Evolutionary conservation across 2,888 invertebrate species (phyloP).

Genomic region (Taphrorychus bicolor): DNA sequence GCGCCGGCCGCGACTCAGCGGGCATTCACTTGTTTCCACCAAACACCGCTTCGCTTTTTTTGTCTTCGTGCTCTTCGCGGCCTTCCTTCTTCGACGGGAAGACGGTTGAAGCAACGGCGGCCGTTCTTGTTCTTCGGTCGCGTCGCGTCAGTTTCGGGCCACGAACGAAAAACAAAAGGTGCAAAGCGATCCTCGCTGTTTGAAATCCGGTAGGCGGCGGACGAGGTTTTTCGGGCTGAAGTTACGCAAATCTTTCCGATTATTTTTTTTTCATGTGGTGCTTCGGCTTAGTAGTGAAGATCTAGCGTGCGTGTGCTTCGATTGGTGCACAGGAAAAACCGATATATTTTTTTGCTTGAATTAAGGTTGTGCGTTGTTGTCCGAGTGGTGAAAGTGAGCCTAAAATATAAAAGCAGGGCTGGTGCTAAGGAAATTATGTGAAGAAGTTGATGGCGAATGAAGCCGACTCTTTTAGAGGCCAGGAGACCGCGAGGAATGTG

Average conservation of each 20-base stretch:
- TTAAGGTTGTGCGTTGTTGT: neutral
- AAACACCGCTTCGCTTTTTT: slow-evolving; percentile 27
- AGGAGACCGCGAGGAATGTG: slow-evolving; percentile 37
- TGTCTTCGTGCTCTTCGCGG: slow-evolving; percentile 34
- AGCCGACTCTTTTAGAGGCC: slow-evolving; percentile 15
- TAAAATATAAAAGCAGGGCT: slow-evolving; percentile 11
- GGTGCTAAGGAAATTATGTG: slow-evolving; percentile 24
- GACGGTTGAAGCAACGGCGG: slow-evolving; percentile 21
- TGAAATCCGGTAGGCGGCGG: slow-evolving; percentile 22
- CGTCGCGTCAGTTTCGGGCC: slow-evolving; percentile 23
- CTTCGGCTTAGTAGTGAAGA: neutral
- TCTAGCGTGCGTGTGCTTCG: too few relatives aligned
- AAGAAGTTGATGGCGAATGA: slow-evolving; percentile 17
- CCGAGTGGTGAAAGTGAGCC: slow-evolving; percentile 30
- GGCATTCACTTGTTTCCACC: slow-evolving; percentile 35
- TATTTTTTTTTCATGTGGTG: too few relatives aligned
- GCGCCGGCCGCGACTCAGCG: slow-evolving; percentile 8
- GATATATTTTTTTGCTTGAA: too few relatives aligned
- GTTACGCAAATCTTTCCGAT: slow-evolving; percentile 27
- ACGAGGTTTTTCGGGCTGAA: slow-evolving; percentile 20
- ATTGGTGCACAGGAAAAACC: too few relatives aligned
- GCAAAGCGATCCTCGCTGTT: slow-evolving; percentile 24
- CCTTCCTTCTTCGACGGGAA: too few relatives aligned
- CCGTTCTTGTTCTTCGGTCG: slow-evolving; percentile 17
- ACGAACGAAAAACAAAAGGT: slow-evolving; percentile 35